Evolutionary conservation across 1,140 invertebrate species (phyloP).

Genomic region (Drosophila tsacasi): DNA sequence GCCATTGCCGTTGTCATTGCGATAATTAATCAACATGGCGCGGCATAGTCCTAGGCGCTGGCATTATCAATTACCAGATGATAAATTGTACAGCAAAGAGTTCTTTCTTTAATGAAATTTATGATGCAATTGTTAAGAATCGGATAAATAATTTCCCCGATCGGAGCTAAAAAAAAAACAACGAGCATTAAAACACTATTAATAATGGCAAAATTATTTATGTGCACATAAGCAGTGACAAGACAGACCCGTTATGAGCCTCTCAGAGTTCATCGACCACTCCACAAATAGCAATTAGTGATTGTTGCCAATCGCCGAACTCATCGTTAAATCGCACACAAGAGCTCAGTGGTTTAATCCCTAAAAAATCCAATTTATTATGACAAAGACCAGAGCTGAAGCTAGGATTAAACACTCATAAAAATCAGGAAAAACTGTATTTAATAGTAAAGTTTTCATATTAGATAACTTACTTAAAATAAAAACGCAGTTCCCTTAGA

Average conservation of each 20-base stretch:
- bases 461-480: neutral
- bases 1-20: constrained; percentile 68
- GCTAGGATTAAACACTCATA: constrained; percentile 6
- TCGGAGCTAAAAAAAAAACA: constrained; percentile 1
- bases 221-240: constrained; percentile 11
- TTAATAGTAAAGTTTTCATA: neutral
- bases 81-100: constrained; percentile 70
- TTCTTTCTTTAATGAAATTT: constrained; percentile 77
- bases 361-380: constrained; percentile 38
- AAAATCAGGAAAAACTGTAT: neutral
- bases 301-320: constrained; percentile 16
- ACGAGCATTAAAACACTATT: constrained; percentile 51
- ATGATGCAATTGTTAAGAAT: constrained; percentile 73
- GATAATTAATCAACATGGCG: constrained; percentile 78
- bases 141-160: constrained; percentile 65
- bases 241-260: neutral
- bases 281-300: constrained; percentile 40
- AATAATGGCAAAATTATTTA: constrained; percentile 38
- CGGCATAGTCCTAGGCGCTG: constrained; percentile 69
- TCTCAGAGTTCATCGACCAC: constrained; percentile 27
- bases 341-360: neutral
- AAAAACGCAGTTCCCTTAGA: neutral
- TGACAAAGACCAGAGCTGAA: constrained; percentile 31
- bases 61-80: constrained; percentile 81
- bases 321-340: neutral